Conservation (phyloP, 2,888 invertebrate genomes). For the Eudemis profundana region DNA sequence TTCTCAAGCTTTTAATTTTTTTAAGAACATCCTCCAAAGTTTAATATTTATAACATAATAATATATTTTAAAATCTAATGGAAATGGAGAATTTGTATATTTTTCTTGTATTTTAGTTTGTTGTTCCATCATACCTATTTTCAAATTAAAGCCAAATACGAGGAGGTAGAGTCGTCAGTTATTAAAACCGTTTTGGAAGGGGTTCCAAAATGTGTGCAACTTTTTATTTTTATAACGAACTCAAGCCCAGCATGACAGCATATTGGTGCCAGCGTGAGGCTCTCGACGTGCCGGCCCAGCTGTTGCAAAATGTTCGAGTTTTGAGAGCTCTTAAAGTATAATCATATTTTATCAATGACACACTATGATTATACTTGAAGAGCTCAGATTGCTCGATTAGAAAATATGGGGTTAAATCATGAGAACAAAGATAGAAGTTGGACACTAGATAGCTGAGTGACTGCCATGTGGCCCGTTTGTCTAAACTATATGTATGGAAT, state of each 20-base stretch:
- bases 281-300: slow-evolving; percentile 44
- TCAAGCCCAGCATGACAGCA: slow-evolving; percentile 47
- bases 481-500: no score
- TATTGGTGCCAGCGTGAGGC: slow-evolving; percentile 57
- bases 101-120: no score
- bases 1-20: no score
- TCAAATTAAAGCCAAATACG: neutral
- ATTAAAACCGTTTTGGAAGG: neutral
- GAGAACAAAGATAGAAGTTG: neutral
- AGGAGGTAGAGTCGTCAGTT: neutral
- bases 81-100: no score
- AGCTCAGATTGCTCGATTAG: slow-evolving; percentile 21
- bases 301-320: slow-evolving; percentile 37
- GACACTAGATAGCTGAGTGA: no score
- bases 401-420: slow-evolving; percentile 17
- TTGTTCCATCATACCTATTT: no score
- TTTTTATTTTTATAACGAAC: slow-evolving; percentile 4
- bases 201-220: neutral
- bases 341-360: slow-evolving; percentile 53
- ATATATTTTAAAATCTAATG: no score
- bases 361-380: no score
- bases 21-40: no score
- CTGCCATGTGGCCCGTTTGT: no score
- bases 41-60: no score
- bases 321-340: slow-evolving; percentile 53